Evolutionary conservation across 2,797 vertebrate genomes (phyloP).

Genomic region (Enteromius radiatus): DNA sequence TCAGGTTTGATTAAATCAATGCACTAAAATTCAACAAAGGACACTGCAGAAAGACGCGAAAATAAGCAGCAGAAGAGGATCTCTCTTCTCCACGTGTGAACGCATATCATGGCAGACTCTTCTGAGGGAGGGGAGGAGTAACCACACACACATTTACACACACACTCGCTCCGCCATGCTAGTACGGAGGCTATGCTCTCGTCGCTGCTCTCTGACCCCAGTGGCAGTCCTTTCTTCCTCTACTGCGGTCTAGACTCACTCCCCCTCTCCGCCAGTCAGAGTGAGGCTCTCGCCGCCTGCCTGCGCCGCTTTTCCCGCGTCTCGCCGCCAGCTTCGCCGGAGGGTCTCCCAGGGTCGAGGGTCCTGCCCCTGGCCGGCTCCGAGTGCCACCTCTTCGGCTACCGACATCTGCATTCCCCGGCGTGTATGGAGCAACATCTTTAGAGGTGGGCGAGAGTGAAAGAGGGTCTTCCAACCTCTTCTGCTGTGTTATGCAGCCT

Average conservation of each 20-base stretch:
- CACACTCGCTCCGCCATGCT: constrained; percentile 51
- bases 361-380: constrained; percentile 86
- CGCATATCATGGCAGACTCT: constrained; percentile 35
- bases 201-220: constrained; percentile 84
- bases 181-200: constrained; percentile 72
- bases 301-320: constrained; percentile 70
- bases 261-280: constrained; percentile 70
- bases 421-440: constrained; percentile 85
- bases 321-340: constrained; percentile 76
- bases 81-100: constrained; percentile 31
- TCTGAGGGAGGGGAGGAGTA: constrained; percentile 57
- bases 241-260: constrained; percentile 78
- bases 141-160: constrained; percentile 20
- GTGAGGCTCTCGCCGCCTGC: constrained; percentile 72
- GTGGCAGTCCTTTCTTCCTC: constrained; percentile 85
- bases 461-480: constrained; percentile 80
- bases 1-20: not conserved
- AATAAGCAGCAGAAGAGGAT: not conserved
- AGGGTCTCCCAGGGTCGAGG: constrained; percentile 91
- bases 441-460: constrained; percentile 75
- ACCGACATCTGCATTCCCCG: constrained; percentile 68
- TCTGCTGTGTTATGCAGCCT: constrained; percentile 70
- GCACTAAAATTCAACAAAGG: constrained; percentile 11
- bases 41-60: not conserved
- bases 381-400: constrained; percentile 71